Conservation (phyloP, 2,888 invertebrate genomes). For the Synanthedon myopaeformis region DNA sequence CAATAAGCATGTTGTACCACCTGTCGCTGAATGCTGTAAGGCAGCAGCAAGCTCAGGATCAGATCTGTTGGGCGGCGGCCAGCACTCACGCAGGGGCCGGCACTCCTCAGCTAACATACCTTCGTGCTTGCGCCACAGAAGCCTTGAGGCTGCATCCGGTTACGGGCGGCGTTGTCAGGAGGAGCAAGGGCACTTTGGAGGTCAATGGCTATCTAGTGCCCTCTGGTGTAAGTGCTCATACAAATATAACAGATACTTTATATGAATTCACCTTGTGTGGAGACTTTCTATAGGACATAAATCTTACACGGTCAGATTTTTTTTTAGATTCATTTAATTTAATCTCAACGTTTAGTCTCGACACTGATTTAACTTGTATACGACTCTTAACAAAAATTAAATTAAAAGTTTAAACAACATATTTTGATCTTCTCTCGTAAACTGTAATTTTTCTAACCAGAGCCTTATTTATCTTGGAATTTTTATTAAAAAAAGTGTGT, state of each 20-base stretch:
- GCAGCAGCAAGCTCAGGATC: slow-evolving; percentile 55
- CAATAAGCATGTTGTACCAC: slow-evolving; percentile 50
- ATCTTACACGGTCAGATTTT: too few species aligned
- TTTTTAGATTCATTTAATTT: too few species aligned
- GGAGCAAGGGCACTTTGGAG: slow-evolving; percentile 31
- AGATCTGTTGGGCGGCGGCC: slow-evolving; percentile 43
- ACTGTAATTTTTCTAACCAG: neutral
- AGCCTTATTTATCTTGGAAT: neutral
- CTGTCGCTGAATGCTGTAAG: slow-evolving; percentile 53
- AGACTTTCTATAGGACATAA: too few species aligned
- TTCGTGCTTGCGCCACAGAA: slow-evolving; percentile 41
- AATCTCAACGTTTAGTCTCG: too few species aligned
- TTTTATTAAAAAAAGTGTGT: neutral
- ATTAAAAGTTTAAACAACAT: too few species aligned
- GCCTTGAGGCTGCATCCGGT: slow-evolving; percentile 51
- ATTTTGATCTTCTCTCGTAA: too few species aligned
- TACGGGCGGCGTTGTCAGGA: slow-evolving; percentile 51
- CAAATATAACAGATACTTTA: too few species aligned
- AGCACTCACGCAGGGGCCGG: slow-evolving; percentile 33
- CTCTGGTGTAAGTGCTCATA: slow-evolving; percentile 38
- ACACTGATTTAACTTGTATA: too few species aligned
- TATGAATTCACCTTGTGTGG: too few species aligned
- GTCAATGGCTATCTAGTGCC: slow-evolving; percentile 54
- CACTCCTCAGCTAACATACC: slow-evolving; percentile 30
- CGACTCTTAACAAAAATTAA: too few species aligned